phyloP scores from a whole-genome alignment of 2,797 vertebrate genomes.

The Myiothlypis chrysogaster region DNA sequence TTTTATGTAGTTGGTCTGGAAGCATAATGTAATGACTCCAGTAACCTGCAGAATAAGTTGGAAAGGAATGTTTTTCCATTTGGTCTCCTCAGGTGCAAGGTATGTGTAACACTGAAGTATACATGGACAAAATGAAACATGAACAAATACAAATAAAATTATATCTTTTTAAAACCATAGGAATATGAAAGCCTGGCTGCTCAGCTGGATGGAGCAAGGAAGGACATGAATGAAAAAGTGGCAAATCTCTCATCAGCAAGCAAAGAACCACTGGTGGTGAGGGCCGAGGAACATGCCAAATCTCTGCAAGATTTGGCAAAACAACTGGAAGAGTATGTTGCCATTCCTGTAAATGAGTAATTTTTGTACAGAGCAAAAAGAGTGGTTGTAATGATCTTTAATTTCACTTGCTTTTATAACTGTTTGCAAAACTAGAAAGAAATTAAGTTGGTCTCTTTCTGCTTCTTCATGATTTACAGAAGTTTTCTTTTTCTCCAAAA shows the following conservation, averaged over 20 bases:
- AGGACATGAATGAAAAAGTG: slow-evolving; percentile 84
- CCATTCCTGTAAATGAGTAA: neutral
- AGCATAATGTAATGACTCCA: neutral
- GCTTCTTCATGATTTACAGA: neutral
- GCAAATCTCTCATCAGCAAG: slow-evolving; percentile 78
- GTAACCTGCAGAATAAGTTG: neutral
- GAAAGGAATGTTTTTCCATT: neutral
- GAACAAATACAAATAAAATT: neutral
- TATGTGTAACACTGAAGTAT: neutral
- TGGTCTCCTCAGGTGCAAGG: neutral
- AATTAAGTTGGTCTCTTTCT: neutral
- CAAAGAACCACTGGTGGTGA: slow-evolving; percentile 81
- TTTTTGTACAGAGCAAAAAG: neutral
- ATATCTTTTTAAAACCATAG: slow-evolving; percentile 65
- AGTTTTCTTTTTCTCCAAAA: neutral
- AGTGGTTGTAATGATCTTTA: neutral
- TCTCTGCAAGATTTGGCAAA: slow-evolving; percentile 81
- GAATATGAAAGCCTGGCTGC: slow-evolving; percentile 87
- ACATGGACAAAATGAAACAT: neutral
- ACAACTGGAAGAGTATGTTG: slow-evolving; percentile 84
- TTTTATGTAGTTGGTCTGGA: neutral
- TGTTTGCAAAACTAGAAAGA: neutral
- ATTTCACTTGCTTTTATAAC: neutral
- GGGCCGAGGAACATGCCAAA: slow-evolving; percentile 86
- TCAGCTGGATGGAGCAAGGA: slow-evolving; percentile 86